Conservation (phyloP, 2,888 invertebrate species). For the Phragmatobia fuliginosa region DNA sequence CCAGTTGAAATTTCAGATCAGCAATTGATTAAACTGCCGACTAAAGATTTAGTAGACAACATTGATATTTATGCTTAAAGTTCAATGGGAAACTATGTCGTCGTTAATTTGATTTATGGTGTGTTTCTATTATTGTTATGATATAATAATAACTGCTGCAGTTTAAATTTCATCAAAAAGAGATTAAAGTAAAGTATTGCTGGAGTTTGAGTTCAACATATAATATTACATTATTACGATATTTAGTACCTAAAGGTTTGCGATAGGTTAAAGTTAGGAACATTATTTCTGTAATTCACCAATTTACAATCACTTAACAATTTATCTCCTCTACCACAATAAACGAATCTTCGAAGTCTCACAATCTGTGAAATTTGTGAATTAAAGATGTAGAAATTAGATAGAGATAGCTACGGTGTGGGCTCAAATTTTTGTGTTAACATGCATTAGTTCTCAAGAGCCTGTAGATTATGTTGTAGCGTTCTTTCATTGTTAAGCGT, state of each 20-base stretch:
- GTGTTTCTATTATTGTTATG: neutral
- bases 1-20: conserved; percentile 47
- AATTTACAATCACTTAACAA: too few relatives aligned
- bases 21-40: conserved; percentile 58
- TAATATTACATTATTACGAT: neutral
- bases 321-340: too few relatives aligned
- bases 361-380: too few relatives aligned
- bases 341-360: too few relatives aligned
- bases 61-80: conserved; percentile 42
- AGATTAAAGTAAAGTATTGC: neutral
- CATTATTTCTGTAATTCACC: neutral
- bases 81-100: conserved; percentile 18
- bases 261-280: neutral
- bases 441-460: too few relatives aligned
- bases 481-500: too few relatives aligned
- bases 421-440: too few relatives aligned
- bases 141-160: neutral
- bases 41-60: conserved; percentile 50
- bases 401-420: too few relatives aligned
- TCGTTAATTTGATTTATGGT: conserved; percentile 10
- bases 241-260: neutral
- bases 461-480: too few relatives aligned
- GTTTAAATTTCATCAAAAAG: neutral
- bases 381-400: too few relatives aligned
- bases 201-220: neutral